A percentile compares a stretch with the other conserved stretches of the same genome.
Evolutionary conservation across 2,888 invertebrate species (phyloP).

Genomic region (Volucella bombylans): DNA sequence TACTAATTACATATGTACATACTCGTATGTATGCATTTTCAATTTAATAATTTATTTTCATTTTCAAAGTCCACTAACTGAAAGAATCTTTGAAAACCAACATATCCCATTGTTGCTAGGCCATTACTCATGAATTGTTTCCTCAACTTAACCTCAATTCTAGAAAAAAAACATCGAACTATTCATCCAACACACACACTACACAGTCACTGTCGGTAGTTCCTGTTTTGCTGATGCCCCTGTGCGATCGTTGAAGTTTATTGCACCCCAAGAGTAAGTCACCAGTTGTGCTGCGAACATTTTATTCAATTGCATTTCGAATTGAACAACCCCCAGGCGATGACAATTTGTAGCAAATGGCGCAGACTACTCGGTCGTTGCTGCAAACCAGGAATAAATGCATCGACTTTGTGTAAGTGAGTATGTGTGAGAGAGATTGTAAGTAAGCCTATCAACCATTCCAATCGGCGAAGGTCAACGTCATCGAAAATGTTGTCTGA

Average conservation of each 20-base stretch:
- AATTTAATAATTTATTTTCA: neutral
- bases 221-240: conserved; percentile 30
- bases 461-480: conserved; percentile 74
- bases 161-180: conserved; percentile 36
- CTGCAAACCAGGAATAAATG: conserved; percentile 28
- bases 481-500: conserved; percentile 73
- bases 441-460: conserved; percentile 51
- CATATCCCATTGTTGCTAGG: neutral
- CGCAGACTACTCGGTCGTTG: conserved; percentile 27
- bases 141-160: conserved; percentile 62
- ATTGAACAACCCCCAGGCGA: conserved; percentile 43
- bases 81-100: too few relatives aligned
- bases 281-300: neutral
- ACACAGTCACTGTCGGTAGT: conserved; percentile 8
- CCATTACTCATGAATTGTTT: neutral
- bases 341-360: conserved; percentile 59
- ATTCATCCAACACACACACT: conserved; percentile 21
- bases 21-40: too few relatives aligned
- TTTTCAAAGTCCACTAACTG: neutral
- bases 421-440: conserved; percentile 27
- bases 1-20: too few relatives aligned
- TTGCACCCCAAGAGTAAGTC: conserved; percentile 54
- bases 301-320: too few relatives aligned
- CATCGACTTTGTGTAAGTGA: conserved; percentile 8
- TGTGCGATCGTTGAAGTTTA: conserved; percentile 68